phyloP scores from a whole-genome alignment of 1,140 invertebrate genomes.

The Neuroterus valhalla region DNA sequence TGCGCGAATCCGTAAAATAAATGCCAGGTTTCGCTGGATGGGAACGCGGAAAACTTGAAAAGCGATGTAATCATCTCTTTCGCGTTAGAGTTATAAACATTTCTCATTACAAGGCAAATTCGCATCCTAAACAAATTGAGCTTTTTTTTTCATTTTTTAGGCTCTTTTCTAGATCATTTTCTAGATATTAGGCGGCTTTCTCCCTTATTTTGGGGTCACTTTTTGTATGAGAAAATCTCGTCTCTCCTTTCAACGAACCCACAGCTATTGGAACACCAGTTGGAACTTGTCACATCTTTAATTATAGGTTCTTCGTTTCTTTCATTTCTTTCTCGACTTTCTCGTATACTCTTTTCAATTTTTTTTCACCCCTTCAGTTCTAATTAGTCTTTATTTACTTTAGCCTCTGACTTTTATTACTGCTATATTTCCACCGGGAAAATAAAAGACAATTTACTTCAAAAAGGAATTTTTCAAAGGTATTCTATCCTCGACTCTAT shows the following conservation, averaged over 20 bases:
- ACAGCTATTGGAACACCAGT: not conserved
- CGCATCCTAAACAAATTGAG: no score
- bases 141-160: no score
- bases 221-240: not conserved
- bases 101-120: no score
- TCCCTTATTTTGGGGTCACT: not conserved
- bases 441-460: not conserved
- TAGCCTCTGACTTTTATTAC: not conserved
- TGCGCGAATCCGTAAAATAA: not conserved
- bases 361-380: not conserved
- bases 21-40: not conserved
- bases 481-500: no score
- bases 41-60: no score
- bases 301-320: not conserved
- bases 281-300: constrained; percentile 10
- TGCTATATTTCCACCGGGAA: not conserved
- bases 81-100: no score
- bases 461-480: no score
- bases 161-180: no score
- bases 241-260: not conserved
- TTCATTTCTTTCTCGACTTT: not conserved
- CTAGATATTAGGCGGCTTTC: not conserved
- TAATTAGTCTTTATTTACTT: constrained; percentile 4
- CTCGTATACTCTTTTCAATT: not conserved
- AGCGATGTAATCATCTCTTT: no score